Evolutionary conservation across 2,888 invertebrate genomes (phyloP).

Genomic region (Embidobia sp.): DNA sequence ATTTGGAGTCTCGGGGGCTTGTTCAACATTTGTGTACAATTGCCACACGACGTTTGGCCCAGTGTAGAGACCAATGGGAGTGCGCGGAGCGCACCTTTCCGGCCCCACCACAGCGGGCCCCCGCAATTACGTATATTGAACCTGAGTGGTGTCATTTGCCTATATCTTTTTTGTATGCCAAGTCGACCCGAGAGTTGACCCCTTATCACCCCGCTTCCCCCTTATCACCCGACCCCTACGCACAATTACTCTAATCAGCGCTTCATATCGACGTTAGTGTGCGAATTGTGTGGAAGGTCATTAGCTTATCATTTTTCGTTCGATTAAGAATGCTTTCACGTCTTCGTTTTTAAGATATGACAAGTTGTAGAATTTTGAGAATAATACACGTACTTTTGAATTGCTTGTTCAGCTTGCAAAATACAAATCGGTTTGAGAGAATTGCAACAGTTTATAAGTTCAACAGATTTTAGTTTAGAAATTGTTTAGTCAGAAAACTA

Average conservation of each 20-base stretch:
- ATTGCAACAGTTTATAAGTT: too few species aligned
- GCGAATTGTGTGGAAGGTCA: constrained; percentile 12
- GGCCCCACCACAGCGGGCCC: constrained; percentile 24
- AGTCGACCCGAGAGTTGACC: constrained; percentile 16
- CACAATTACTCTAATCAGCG: constrained; percentile 8
- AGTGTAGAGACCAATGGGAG: constrained; percentile 22
- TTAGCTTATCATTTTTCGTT: constrained; percentile 13
- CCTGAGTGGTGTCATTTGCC: constrained; percentile 52
- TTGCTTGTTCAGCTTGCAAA: too few species aligned
- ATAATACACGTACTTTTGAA: too few species aligned
- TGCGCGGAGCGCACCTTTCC: constrained; percentile 19
- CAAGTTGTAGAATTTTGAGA: too few species aligned
- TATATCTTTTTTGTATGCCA: constrained; percentile 2
- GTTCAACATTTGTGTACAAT: constrained; percentile 46
- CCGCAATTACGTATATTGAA: constrained; percentile 74
- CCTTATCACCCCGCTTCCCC: constrained; percentile 6
- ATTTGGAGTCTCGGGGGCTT: constrained; percentile 30
- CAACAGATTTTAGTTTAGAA: too few species aligned
- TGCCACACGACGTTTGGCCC: constrained; percentile 44
- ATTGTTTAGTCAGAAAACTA: too few species aligned
- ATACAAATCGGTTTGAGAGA: too few species aligned
- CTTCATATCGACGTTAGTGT: constrained; percentile 8
- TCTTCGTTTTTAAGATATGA: too few species aligned
- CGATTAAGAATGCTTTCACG: too few species aligned
- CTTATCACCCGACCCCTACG: neutral